Conservation (phyloP, 2,888 invertebrate species). For the Apotomis turbidana region DNA sequence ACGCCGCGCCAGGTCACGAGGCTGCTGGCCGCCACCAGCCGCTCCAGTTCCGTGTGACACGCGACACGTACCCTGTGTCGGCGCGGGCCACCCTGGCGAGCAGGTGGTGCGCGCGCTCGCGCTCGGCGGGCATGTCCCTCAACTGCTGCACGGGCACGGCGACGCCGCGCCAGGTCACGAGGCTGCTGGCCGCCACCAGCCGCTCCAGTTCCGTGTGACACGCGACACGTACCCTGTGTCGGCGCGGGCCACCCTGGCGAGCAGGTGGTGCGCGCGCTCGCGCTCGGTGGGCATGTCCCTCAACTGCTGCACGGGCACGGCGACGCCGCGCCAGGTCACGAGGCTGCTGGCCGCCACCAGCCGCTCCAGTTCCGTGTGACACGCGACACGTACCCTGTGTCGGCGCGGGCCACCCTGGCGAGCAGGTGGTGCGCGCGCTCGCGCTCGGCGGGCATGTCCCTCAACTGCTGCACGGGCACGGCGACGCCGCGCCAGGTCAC, state of each 20-base stretch:
- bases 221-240: neutral
- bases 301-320: neutral
- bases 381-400: conserved; percentile 15
- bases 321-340: conserved; percentile 71
- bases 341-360: conserved; percentile 78
- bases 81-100: neutral
- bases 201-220: conserved; percentile 52
- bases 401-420: conserved; percentile 62
- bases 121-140: neutral
- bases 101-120: neutral
- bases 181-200: conserved; percentile 78
- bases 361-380: conserved; percentile 49
- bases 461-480: conserved; percentile 63
- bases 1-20: conserved; percentile 71
- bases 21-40: conserved; percentile 67
- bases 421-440: conserved; percentile 63
- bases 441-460: conserved; percentile 51
- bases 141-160: neutral
- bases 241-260: neutral
- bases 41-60: conserved; percentile 48
- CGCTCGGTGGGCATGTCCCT: neutral
- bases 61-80: neutral
- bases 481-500: conserved; percentile 76
- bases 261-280: neutral
- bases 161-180: conserved; percentile 72